These are phyloP conservation scores for Protodeltote pygarga DNA, from an alignment of 2,888 invertebrate species.

Conservation along the genomic window DNA sequence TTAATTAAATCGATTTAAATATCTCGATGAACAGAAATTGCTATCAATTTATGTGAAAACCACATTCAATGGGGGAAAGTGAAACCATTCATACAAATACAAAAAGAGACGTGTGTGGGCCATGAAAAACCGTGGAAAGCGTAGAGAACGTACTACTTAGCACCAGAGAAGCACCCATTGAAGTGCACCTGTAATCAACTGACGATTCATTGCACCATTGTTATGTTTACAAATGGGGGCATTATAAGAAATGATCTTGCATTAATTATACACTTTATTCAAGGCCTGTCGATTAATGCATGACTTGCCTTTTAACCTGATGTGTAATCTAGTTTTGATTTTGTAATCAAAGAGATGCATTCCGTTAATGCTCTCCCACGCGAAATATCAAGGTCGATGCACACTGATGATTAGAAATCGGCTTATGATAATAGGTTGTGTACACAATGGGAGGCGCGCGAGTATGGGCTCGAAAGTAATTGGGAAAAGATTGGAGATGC, in stretches of 20 bases:
- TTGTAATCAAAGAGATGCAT: conserved; percentile 48
- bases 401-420: conserved; percentile 52
- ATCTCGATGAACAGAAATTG: conserved; percentile 23
- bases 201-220: conserved; percentile 45
- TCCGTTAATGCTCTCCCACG: conserved; percentile 47
- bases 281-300: conserved; percentile 40
- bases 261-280: conserved; percentile 42
- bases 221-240: conserved; percentile 32
- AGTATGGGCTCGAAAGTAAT: conserved; percentile 52
- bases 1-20: conserved; percentile 41
- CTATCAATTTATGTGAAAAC: conserved; percentile 42
- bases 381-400: conserved; percentile 60
- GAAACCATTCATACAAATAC: conserved; percentile 50
- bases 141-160: conserved; percentile 26
- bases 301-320: conserved; percentile 43
- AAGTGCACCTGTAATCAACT: conserved; percentile 32
- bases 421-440: conserved; percentile 46
- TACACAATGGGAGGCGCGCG: conserved; percentile 39
- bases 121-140: conserved; percentile 54
- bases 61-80: conserved; percentile 56
- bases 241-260: conserved; percentile 37
- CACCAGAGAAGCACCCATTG: conserved; percentile 27
- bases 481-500: conserved; percentile 56
- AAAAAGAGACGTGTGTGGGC: conserved; percentile 40
- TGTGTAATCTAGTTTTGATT: conserved; percentile 48